These are phyloP conservation scores for Bombus confusus DNA, from an alignment of 1,140 invertebrate species.

Conservation along the genomic window DNA sequence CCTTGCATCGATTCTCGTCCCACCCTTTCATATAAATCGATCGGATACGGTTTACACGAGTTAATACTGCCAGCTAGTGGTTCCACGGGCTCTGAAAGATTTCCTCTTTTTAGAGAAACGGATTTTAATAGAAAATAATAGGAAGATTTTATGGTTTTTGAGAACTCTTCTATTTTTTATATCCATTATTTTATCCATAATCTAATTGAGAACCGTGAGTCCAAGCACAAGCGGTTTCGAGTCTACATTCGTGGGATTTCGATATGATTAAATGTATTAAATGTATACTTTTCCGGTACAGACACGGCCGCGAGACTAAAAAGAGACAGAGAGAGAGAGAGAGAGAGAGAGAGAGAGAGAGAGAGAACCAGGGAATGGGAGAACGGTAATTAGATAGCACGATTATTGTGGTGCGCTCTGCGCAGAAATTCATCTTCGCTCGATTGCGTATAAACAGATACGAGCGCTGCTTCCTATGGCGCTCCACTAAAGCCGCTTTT, in stretches of 20 bases:
- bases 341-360: background rate
- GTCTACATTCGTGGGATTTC: too few relatives aligned
- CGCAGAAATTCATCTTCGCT: slow-evolving; percentile 34
- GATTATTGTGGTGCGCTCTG: slow-evolving; percentile 13
- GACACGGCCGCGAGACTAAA: background rate
- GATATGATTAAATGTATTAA: too few relatives aligned
- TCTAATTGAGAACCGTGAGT: too few relatives aligned
- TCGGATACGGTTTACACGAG: background rate
- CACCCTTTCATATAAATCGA: background rate
- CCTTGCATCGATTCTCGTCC: background rate
- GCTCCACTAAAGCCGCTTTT: slow-evolving; percentile 33
- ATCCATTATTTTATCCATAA: too few relatives aligned
- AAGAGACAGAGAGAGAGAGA: background rate
- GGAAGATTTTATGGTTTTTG: too few relatives aligned
- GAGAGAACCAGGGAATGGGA: background rate
- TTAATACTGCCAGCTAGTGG: background rate
- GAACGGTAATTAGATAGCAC: slow-evolving; percentile 28
- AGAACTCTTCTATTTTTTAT: too few relatives aligned
- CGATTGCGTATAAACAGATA: slow-evolving; percentile 42
- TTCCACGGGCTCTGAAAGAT: background rate
- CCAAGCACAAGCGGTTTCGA: too few relatives aligned
- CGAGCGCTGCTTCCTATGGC: background rate
- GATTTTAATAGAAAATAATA: background rate
- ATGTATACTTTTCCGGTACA: too few relatives aligned
- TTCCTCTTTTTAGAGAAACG: background rate